phyloP scores from a whole-genome alignment of 2,888 invertebrate genomes.

The Trichogramma dendrolimi region DNA sequence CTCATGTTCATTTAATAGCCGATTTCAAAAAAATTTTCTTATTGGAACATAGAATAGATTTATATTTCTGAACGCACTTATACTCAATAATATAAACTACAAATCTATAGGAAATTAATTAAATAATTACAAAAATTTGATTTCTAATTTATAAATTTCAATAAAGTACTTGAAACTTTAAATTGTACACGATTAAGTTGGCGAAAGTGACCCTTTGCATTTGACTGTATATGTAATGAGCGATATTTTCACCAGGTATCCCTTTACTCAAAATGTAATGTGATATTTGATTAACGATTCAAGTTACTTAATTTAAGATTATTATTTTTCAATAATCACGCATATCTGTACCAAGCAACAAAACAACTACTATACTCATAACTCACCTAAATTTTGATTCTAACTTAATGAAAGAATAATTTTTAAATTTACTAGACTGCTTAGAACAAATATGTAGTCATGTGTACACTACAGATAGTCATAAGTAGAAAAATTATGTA shows the following conservation, averaged over 20 bases:
- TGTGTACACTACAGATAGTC: constrained; percentile 3
- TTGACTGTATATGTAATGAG: not conserved
- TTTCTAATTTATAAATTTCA: not conserved
- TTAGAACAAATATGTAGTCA: not conserved
- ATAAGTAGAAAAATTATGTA: constrained; percentile 5
- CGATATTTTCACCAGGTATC: constrained; percentile 22
- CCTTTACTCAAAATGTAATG: constrained; percentile 30
- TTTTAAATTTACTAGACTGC: constrained; percentile 3
- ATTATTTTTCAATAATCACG: constrained; percentile 17
- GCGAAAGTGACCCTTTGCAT: not conserved
- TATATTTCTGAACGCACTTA: not conserved
- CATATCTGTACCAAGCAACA: constrained; percentile 7
- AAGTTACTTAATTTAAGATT: constrained; percentile 10
- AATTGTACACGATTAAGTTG: no score
- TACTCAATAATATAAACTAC: constrained; percentile 1
- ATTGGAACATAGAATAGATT: no score
- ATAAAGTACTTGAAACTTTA: not conserved
- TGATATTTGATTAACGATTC: constrained; percentile 34
- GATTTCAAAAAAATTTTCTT: no score
- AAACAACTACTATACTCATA: constrained; percentile 8
- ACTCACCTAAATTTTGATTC: constrained; percentile 18
- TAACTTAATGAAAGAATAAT: constrained; percentile 11
- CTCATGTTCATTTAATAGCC: no score
- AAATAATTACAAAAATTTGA: not conserved
- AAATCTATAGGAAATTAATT: constrained; percentile 2